phyloP scores from a whole-genome alignment of 2,888 invertebrate genomes.

The Tenthredo distinguenda region DNA sequence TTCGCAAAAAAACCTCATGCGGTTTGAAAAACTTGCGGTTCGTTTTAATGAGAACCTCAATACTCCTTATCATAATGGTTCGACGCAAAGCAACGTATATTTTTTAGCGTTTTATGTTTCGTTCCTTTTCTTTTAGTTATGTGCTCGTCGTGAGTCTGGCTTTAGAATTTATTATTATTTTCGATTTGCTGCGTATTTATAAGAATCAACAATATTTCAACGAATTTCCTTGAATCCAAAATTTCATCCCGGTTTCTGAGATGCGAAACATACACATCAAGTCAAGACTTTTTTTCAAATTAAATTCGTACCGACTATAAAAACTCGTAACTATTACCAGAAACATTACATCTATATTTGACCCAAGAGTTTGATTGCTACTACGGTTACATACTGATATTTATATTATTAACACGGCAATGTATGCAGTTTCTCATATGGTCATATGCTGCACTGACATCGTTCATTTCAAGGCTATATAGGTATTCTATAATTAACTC shows the following conservation, averaged over 20 bases:
- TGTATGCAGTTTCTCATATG: background rate
- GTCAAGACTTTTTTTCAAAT: background rate
- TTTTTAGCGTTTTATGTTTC: background rate
- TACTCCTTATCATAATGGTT: background rate
- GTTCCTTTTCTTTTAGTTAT: background rate
- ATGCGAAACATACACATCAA: background rate
- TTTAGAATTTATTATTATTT: background rate
- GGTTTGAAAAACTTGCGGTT: background rate
- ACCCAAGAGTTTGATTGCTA: too few species aligned
- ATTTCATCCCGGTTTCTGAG: background rate
- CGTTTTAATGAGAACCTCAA: background rate
- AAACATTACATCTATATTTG: background rate
- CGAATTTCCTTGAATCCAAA: background rate
- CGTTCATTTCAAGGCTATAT: conserved; percentile 26
- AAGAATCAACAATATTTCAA: background rate
- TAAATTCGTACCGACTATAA: background rate
- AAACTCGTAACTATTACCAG: background rate
- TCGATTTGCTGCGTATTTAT: background rate
- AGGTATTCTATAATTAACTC: background rate
- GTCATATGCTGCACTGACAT: conserved; percentile 4
- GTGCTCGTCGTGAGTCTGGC: background rate
- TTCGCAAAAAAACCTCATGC: background rate
- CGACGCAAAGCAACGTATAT: background rate
- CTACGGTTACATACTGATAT: background rate
- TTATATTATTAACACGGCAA: background rate